Percentiles rank a stretch among this genome's conserved stretches.
Evolutionary conservation across 2,797 vertebrate genomes (phyloP).

Genomic region (Mus minutoides): DNA sequence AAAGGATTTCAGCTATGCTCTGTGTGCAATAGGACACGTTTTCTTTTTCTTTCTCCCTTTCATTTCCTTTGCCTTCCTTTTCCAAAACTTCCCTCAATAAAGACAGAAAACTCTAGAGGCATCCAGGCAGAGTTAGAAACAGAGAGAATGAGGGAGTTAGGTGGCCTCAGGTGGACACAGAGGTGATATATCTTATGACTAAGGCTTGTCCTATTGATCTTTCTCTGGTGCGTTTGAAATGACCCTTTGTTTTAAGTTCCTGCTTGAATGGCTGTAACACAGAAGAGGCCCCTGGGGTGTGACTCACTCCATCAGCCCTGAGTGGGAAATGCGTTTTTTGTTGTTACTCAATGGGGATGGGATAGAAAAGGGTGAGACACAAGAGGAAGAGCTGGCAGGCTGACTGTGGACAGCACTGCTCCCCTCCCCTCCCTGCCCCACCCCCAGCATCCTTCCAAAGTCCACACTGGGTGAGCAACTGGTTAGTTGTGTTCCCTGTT

Average conservation of each 20-base stretch:
- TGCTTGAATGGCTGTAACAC: not conserved
- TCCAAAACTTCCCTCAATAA: not conserved
- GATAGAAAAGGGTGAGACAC: not conserved
- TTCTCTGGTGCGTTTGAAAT: constrained; percentile 46
- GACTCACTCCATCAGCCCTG: not conserved
- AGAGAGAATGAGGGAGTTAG: not conserved
- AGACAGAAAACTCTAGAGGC: not conserved
- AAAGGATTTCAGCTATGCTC: constrained; percentile 45
- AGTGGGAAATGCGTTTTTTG: not conserved
- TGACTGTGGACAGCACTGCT: not conserved
- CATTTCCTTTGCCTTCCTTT: not conserved
- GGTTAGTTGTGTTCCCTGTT: constrained; percentile 10
- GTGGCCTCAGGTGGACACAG: not conserved
- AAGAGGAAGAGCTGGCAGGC: not conserved
- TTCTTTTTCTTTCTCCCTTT: too few species aligned
- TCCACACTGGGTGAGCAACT: constrained; percentile 37
- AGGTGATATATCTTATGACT: not conserved
- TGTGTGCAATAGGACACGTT: not conserved
- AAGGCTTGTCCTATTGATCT: constrained; percentile 40
- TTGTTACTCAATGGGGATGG: not conserved
- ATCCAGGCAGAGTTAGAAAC: not conserved
- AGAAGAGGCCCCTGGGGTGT: not conserved
- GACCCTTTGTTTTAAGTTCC: constrained; percentile 55
- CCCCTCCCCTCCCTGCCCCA: too few species aligned
- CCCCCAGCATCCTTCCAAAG: not conserved